Evolutionary conservation across 2,888 invertebrate species (phyloP).

Genomic region (Rhaphigaster nebulosa): DNA sequence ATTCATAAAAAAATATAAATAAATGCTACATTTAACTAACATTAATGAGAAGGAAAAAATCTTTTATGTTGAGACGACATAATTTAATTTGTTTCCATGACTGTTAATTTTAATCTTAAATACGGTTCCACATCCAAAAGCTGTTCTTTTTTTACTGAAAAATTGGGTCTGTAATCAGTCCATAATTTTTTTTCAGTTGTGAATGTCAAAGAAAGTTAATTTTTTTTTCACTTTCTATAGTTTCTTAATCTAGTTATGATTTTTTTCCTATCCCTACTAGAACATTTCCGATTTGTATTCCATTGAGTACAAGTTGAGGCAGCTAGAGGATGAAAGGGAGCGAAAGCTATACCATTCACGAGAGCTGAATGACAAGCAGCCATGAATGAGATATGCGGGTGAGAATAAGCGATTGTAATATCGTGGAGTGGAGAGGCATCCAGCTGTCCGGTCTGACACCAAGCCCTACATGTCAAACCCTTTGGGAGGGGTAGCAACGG

Average conservation of each 20-base stretch:
- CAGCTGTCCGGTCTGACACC: background rate
- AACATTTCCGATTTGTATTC: constrained; percentile 17
- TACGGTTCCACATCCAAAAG: too few species aligned
- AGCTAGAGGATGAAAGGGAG: background rate
- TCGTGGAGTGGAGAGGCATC: background rate
- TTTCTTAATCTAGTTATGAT: background rate
- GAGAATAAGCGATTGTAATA: constrained; percentile 22
- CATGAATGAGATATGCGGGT: constrained; percentile 9
- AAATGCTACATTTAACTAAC: too few species aligned
- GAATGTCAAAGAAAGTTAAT: too few species aligned
- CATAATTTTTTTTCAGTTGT: too few species aligned
- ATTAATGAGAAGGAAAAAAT: too few species aligned
- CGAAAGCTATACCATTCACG: background rate
- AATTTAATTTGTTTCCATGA: too few species aligned
- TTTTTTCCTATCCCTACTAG: background rate
- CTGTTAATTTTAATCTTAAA: too few species aligned
- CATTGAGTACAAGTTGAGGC: background rate
- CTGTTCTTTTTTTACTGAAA: too few species aligned
- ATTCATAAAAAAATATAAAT: too few species aligned
- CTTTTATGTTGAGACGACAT: too few species aligned
- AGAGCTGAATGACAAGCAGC: constrained; percentile 5
- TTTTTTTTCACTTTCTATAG: background rate
- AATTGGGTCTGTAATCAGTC: too few species aligned
- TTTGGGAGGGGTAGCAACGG: background rate
- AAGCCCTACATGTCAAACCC: background rate